These are phyloP conservation scores for Protonibea diacanthus DNA, from an alignment of 2,797 vertebrate genomes.

Conservation along the genomic window DNA sequence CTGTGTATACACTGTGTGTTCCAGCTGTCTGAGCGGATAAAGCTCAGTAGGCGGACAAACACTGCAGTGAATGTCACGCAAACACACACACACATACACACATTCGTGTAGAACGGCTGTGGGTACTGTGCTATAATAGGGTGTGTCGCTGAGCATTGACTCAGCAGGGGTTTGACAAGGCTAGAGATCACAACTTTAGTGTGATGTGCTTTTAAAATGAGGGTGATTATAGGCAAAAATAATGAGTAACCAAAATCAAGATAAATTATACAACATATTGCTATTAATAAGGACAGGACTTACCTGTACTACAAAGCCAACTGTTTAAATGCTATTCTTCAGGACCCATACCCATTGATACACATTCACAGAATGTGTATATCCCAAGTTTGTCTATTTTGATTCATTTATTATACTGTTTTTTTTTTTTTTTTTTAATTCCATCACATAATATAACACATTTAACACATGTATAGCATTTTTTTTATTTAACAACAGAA, in stretches of 20 bases:
- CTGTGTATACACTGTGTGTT: constrained; percentile 66
- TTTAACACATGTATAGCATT: constrained; percentile 1
- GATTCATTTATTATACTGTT: background rate
- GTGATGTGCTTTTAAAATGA: background rate
- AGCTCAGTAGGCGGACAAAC: constrained; percentile 61
- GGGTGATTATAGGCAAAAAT: background rate
- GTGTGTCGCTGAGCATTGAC: constrained; percentile 44
- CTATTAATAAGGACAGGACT: constrained; percentile 1
- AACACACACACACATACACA: constrained; percentile 29
- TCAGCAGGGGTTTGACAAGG: constrained; percentile 44
- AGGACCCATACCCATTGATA: background rate
- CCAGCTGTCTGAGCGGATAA: constrained; percentile 78
- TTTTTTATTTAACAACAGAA: constrained; percentile 26
- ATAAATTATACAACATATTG: background rate
- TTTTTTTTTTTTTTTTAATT: constrained; percentile 22
- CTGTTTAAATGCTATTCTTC: background rate
- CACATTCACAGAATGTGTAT: too few species aligned
- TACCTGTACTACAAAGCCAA: background rate
- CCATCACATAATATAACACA: constrained; percentile 26
- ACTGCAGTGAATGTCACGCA: constrained; percentile 44
- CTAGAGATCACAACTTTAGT: constrained; percentile 13
- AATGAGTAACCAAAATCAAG: background rate
- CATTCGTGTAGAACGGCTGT: constrained; percentile 43
- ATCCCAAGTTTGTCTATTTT: background rate
- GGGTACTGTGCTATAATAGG: constrained; percentile 67